These are phyloP conservation scores for Hydrocynus forskahlii DNA, from an alignment of 2,797 vertebrate genomes.

Conservation along the genomic window DNA sequence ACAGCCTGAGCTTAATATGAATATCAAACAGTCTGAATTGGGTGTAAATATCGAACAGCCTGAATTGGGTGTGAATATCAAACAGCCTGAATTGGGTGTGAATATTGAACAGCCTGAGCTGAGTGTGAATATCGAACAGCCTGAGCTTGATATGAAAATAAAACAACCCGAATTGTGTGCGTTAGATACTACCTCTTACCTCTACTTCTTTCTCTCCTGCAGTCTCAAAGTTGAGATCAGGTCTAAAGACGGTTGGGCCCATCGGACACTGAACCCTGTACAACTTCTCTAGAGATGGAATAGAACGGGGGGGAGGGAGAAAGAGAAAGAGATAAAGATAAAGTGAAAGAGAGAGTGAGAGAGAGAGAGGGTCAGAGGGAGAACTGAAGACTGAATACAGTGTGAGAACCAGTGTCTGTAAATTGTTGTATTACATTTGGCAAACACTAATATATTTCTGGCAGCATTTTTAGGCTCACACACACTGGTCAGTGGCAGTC, in stretches of 20 bases:
- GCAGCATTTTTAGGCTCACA: not conserved
- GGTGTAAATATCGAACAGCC: too few species aligned
- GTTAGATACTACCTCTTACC: constrained; percentile 68
- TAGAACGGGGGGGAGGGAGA: not conserved
- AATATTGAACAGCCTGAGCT: too few species aligned
- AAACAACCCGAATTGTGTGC: not conserved
- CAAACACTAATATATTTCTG: not conserved
- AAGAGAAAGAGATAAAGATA: not conserved
- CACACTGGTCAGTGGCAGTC: not conserved
- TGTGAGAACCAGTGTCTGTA: not conserved
- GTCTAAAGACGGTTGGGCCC: constrained; percentile 79
- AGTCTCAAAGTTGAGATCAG: constrained; percentile 85
- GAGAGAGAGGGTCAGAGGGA: too few species aligned
- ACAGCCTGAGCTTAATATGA: too few species aligned
- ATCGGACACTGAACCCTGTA: constrained; percentile 80
- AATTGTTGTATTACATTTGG: not conserved
- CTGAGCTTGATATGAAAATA: too few species aligned
- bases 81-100: too few species aligned
- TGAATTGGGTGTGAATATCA: too few species aligned
- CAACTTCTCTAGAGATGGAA: constrained; percentile 84
- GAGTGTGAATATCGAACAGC: too few species aligned
- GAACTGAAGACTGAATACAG: not conserved
- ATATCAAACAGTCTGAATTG: too few species aligned
- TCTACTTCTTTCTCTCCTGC: constrained; percentile 84
- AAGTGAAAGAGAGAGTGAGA: not conserved